Conservation (phyloP, 92 coral and sea anemone species). For the Muricea muricata region DNA sequence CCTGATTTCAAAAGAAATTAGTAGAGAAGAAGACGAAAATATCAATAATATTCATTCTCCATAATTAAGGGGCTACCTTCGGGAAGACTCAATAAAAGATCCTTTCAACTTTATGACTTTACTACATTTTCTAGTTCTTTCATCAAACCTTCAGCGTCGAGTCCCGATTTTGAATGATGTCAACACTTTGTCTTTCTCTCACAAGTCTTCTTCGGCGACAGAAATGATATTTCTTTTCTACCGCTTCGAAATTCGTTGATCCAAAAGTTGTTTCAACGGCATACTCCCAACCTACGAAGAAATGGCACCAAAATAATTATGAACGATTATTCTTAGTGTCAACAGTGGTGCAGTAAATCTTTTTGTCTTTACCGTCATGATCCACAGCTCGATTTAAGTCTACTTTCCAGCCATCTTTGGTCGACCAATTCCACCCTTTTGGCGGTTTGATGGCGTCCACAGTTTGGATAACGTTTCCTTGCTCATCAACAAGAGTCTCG, state of each 20-base stretch:
- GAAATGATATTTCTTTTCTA: constrained; percentile 92
- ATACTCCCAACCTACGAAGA: constrained; percentile 83
- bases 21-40: no score
- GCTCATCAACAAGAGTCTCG: constrained; percentile 39
- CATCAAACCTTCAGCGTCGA: not conserved
- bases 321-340: no score
- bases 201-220: constrained; percentile 84
- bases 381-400: constrained; percentile 96
- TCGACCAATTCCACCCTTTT: constrained; percentile 93
- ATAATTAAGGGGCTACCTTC: no score
- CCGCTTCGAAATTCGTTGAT: constrained; percentile 72
- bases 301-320: not conserved
- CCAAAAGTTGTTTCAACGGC: constrained; percentile 74
- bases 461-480: constrained; percentile 71
- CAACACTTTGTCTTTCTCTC: constrained; percentile 63
- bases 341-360: no score
- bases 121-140: not conserved
- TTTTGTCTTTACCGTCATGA: constrained; percentile 67
- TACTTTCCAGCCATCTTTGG: constrained; percentile 73
- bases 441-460: constrained; percentile 72
- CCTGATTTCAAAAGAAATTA: no score
- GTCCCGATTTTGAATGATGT: not conserved
- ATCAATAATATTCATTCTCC: no score
- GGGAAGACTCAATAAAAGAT: no score
- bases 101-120: no score